phyloP scores from a whole-genome alignment of 2,113 vertebrate genomes.

The Mustela nigripes region DNA sequence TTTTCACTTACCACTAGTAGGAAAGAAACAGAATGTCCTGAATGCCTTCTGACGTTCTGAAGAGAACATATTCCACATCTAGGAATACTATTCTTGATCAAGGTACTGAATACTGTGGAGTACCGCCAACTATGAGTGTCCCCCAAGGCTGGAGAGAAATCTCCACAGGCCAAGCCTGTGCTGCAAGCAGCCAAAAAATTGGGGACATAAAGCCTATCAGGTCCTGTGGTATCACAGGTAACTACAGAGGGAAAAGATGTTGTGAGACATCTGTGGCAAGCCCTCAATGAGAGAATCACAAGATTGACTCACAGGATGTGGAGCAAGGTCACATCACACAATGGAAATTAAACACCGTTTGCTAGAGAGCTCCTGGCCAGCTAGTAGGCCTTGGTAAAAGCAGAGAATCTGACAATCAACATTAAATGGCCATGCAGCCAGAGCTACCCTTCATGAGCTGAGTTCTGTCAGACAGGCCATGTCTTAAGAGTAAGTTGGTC shows the following conservation, averaged over 20 bases:
- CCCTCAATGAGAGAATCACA: not conserved
- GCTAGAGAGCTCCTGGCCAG: not conserved
- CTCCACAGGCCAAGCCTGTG: fast-evolving
- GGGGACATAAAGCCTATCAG: not conserved
- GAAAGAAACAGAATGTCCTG: not conserved
- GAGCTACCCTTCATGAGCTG: not conserved
- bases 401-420: not conserved
- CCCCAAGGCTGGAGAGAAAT: not conserved
- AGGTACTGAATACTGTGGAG: too few relatives aligned
- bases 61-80: not conserved
- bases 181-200: not conserved
- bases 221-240: not conserved
- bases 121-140: too few relatives aligned
- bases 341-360: not conserved
- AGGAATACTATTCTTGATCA: not conserved
- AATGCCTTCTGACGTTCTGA: not conserved
- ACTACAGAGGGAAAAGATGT: not conserved
- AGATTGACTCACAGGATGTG: too few relatives aligned
- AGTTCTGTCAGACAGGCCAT: not conserved
- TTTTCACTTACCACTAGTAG: not conserved
- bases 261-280: not conserved
- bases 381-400: not conserved
- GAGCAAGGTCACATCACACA: not conserved
- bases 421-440: too few relatives aligned
- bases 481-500: not conserved